Evolutionary conservation across 2,888 invertebrate species (phyloP).

Genomic region (Lasiommata megera): DNA sequence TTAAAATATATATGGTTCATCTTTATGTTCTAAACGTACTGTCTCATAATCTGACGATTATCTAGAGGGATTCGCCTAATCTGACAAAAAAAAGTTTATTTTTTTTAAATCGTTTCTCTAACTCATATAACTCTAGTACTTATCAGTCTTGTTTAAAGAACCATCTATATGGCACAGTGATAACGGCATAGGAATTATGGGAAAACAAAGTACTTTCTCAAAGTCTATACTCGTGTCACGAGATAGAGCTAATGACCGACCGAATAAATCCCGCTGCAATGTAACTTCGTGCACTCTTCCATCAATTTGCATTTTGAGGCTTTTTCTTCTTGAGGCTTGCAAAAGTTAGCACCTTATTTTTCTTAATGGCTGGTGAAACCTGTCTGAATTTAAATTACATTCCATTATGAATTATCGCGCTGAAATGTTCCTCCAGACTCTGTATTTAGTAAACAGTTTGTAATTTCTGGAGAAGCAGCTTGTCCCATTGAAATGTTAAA

Average conservation of each 20-base stretch:
- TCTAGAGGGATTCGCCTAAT: too few species aligned
- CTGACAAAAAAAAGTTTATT: too few species aligned
- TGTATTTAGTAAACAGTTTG: constrained; percentile 11
- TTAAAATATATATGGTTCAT: too few species aligned
- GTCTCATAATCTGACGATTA: too few species aligned
- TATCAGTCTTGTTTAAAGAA: constrained; percentile 38
- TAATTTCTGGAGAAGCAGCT: constrained; percentile 10
- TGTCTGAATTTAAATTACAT: too few species aligned
- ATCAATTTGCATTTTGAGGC: too few species aligned
- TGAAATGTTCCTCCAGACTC: constrained; percentile 9
- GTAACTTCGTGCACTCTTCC: too few species aligned
- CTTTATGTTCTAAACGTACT: too few species aligned
- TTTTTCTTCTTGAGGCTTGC: too few species aligned
- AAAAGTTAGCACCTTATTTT: too few species aligned
- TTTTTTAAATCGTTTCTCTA: constrained; percentile 12
- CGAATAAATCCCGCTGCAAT: constrained; percentile 16
- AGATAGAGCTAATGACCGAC: constrained; percentile 21
- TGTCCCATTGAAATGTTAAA: not conserved
- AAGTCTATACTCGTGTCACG: constrained; percentile 20
- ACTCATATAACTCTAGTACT: constrained; percentile 34
- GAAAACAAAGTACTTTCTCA: constrained; percentile 29
- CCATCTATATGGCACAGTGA: constrained; percentile 42
- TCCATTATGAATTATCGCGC: constrained; percentile 15
- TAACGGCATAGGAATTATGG: constrained; percentile 30
- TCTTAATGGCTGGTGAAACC: too few species aligned